A percentile compares a stretch with the other conserved stretches of the same genome.
These are phyloP conservation scores for Sminthopsis crassicaudata DNA, from an alignment of 2,113 vertebrate genomes.

Conservation along the genomic window DNA sequence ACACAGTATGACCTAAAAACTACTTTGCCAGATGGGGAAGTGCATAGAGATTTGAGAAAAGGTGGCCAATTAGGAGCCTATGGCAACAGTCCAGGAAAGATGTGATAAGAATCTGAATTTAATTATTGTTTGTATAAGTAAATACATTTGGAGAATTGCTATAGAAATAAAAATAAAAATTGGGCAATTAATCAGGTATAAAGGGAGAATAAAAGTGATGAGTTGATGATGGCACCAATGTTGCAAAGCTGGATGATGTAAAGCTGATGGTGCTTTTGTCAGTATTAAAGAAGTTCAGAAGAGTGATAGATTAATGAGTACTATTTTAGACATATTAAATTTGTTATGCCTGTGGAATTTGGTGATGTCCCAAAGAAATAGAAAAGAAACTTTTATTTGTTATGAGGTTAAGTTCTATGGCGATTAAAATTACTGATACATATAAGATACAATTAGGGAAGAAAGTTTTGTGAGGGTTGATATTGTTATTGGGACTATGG, in stretches of 20 bases:
- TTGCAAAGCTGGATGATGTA: not conserved
- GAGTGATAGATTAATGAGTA: conserved; percentile 1
- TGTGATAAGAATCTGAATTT: not conserved
- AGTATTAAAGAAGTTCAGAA: not conserved
- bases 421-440: no score
- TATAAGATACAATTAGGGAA: no score
- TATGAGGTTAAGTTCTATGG: no score
- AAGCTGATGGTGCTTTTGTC: no score
- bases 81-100: not conserved
- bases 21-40: not conserved
- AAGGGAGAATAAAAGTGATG: not conserved
- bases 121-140: not conserved
- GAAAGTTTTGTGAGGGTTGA: no score
- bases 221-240: not conserved
- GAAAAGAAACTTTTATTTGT: not conserved
- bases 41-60: not conserved
- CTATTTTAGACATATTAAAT: not conserved
- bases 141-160: not conserved
- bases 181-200: not conserved
- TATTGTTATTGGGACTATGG: no score
- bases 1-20: not conserved
- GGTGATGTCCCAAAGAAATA: not conserved
- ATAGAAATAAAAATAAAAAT: not conserved
- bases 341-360: not conserved
- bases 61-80: not conserved